phyloP scores from a whole-genome alignment of 2,888 invertebrate genomes.

The Eilema griseolum region DNA sequence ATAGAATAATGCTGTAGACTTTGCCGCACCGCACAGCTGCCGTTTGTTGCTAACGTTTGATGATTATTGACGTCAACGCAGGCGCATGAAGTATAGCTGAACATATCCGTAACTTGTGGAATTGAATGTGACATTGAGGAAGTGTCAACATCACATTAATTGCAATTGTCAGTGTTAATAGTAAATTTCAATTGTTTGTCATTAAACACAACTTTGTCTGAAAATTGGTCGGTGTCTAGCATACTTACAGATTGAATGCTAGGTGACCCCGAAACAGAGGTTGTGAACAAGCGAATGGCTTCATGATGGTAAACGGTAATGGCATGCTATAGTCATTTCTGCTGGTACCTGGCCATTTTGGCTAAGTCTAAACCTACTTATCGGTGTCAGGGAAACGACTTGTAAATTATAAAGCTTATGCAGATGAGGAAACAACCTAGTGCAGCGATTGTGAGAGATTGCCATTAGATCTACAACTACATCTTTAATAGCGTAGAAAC shows the following conservation, averaged over 20 bases:
- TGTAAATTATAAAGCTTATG: not conserved
- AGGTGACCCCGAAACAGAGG: no score
- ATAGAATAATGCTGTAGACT: conserved; percentile 78
- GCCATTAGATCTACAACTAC: no score
- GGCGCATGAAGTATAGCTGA: conserved; percentile 33
- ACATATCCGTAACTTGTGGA: conserved; percentile 24
- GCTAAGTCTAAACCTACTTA: not conserved
- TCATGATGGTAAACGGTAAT: no score
- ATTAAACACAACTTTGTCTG: not conserved
- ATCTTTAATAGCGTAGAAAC: no score
- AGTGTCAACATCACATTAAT: not conserved
- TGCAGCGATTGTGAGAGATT: not conserved
- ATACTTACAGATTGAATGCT: not conserved
- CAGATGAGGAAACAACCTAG: not conserved
- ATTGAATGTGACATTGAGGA: conserved; percentile 17
- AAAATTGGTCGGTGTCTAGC: not conserved
- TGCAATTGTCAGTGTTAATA: not conserved
- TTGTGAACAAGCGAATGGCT: no score
- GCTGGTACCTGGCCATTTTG: not conserved
- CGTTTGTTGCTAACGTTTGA: conserved; percentile 54
- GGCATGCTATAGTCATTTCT: no score
- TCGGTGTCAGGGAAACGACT: not conserved
- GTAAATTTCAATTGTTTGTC: not conserved
- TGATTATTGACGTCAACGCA: conserved; percentile 59
- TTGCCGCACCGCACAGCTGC: conserved; percentile 72